Conservation (phyloP, 2,797 vertebrate species). For the Coracias cyanogaster region DNA sequence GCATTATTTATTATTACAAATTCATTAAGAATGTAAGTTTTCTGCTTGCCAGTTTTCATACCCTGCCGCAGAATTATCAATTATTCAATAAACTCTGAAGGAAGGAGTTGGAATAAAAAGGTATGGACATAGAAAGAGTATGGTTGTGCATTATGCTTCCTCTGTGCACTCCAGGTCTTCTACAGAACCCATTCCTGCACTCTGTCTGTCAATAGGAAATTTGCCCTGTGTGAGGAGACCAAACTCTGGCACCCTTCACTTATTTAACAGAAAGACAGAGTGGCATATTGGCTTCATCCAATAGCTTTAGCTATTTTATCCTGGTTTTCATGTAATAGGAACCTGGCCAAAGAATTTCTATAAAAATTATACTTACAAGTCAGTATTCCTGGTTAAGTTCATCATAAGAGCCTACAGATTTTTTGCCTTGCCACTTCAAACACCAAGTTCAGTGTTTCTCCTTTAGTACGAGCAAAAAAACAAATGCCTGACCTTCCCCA, state of each 20-base stretch:
- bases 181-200: not conserved
- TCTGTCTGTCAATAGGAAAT: not conserved
- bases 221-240: not conserved
- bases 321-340: not conserved
- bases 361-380: conserved; percentile 47
- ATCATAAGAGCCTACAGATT: not conserved
- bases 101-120: conserved; percentile 37
- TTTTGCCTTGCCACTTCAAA: conserved; percentile 34
- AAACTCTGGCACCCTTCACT: not conserved
- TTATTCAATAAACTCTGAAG: conserved; percentile 76
- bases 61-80: conserved; percentile 36
- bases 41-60: conserved; percentile 77
- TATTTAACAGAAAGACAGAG: conserved; percentile 2
- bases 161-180: not conserved
- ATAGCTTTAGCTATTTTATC: conserved; percentile 3
- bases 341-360: conserved; percentile 15
- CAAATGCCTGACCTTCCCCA: not conserved
- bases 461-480: conserved; percentile 57
- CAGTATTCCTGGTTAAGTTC: conserved; percentile 31
- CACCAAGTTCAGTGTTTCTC: conserved; percentile 27
- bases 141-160: not conserved
- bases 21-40: conserved; percentile 79
- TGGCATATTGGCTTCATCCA: not conserved
- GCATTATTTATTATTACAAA: conserved; percentile 83
- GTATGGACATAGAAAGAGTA: conserved; percentile 22